Conservation (phyloP, 2,888 invertebrate species). For the Mantis religiosa region DNA sequence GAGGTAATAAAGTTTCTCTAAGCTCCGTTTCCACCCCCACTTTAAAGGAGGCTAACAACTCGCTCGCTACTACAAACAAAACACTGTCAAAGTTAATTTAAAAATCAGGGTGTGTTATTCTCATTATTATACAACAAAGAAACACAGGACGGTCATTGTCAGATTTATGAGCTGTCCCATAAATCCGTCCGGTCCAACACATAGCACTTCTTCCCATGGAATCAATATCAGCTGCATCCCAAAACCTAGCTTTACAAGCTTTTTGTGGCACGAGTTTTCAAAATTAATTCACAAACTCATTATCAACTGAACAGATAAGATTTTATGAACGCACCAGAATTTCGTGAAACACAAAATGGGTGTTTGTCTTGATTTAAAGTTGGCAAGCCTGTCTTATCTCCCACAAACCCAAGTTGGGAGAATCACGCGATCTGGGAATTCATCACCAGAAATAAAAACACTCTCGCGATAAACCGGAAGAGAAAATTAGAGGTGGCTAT, state of each 20-base stretch:
- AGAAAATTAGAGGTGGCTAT: not conserved
- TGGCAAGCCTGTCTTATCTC: not conserved
- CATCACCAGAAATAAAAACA: not conserved
- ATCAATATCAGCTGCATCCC: too few relatives aligned
- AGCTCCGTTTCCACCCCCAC: too few relatives aligned
- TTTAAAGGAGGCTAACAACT: not conserved
- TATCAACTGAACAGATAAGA: not conserved
- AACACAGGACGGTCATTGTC: not conserved
- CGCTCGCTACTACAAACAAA: not conserved
- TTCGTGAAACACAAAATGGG: not conserved
- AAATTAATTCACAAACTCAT: not conserved
- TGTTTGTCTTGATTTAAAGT: not conserved
- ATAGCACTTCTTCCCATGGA: too few relatives aligned
- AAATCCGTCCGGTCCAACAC: not conserved
- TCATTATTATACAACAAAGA: not conserved
- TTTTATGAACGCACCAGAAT: not conserved
- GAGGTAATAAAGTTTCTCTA: not conserved
- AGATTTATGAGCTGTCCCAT: not conserved
- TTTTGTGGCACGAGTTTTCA: not conserved
- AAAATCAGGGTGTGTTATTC: not conserved
- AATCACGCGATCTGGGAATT: not conserved
- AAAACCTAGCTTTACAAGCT: too few relatives aligned
- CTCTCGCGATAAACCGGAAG: not conserved
- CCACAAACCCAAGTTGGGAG: not conserved
- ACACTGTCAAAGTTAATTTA: not conserved